Conservation (phyloP, 2,797 vertebrate genomes). For the Danionella dracula region DNA sequence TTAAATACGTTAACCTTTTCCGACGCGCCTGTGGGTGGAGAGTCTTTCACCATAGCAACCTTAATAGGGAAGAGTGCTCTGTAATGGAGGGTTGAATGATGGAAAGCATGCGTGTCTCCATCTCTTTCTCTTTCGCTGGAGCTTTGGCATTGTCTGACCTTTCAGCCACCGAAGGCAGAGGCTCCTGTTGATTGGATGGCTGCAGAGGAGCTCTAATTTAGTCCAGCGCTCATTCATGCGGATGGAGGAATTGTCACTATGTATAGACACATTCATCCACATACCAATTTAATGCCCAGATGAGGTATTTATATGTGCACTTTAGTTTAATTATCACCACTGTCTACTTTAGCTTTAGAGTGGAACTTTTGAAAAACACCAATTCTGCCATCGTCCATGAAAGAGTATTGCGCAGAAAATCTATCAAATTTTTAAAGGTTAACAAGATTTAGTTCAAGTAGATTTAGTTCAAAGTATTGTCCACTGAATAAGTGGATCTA, state of each 20-base stretch:
- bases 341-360: neutral
- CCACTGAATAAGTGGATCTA: no score
- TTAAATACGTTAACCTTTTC: constrained; percentile 43
- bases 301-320: neutral
- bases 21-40: constrained; percentile 18
- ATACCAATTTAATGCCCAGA: neutral
- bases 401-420: no score
- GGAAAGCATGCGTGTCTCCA: constrained; percentile 12
- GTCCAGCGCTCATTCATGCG: neutral
- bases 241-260: neutral
- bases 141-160: constrained; percentile 38
- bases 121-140: neutral
- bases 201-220: constrained; percentile 13
- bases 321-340: neutral
- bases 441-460: no score
- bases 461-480: no score
- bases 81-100: constrained; percentile 21
- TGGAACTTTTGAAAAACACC: neutral
- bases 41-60: constrained; percentile 33
- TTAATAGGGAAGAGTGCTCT: constrained; percentile 25
- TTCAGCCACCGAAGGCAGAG: constrained; percentile 18
- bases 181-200: constrained; percentile 13
- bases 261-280: neutral
- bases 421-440: no score
- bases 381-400: no score